Percentiles rank a stretch among this genome's conserved stretches.
These are phyloP conservation scores for Sorex araneus DNA, from an alignment of 2,113 vertebrate genomes.

Conservation along the genomic window DNA sequence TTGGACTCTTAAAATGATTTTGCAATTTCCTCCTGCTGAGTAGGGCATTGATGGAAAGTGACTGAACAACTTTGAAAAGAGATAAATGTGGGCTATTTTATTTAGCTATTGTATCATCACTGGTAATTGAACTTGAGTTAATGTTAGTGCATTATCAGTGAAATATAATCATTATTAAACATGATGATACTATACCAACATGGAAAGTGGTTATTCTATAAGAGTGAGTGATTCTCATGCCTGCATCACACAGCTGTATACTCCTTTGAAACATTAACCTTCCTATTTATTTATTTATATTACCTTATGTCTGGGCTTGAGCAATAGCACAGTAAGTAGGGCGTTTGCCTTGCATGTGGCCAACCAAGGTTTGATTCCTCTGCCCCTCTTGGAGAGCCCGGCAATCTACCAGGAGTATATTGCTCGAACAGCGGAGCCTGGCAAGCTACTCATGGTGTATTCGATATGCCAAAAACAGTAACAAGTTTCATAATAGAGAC, in stretches of 20 bases:
- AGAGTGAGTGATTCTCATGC: neutral
- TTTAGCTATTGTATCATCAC: neutral
- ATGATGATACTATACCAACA: neutral
- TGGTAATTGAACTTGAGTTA: neutral
- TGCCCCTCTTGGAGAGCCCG: no score
- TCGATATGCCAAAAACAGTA: no score
- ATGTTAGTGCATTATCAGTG: neutral
- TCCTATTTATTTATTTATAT: slow-evolving; percentile 5
- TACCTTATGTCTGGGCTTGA: neutral
- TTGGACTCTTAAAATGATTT: slow-evolving; percentile 17
- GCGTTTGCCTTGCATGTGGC: no score
- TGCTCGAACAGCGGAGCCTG: no score
- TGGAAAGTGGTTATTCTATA: neutral
- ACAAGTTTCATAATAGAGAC: no score
- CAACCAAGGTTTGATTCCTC: no score
- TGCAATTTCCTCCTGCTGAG: neutral
- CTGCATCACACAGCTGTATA: neutral
- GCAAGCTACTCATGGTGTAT: no score
- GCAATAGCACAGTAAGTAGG: no score
- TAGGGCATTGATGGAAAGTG: neutral
- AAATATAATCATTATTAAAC: no score
- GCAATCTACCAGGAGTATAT: no score
- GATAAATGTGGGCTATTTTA: neutral
- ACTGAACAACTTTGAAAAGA: slow-evolving; percentile 3
- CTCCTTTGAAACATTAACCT: neutral